Percentiles rank a stretch among this genome's conserved stretches.
These are phyloP conservation scores for Lepeophtheirus nordmannii DNA, from an alignment of 2,888 invertebrate species.

Conservation along the genomic window DNA sequence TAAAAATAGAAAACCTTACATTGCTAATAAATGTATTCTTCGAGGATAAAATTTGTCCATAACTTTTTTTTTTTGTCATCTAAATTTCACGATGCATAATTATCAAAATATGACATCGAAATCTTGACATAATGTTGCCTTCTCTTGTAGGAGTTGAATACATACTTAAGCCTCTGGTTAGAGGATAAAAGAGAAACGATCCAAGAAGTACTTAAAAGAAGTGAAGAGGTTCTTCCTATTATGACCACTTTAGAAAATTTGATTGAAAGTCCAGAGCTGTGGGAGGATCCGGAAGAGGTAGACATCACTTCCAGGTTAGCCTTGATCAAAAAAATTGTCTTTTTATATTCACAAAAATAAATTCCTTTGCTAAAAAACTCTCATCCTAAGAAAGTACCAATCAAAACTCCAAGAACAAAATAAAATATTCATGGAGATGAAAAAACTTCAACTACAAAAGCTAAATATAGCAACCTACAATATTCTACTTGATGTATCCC, in stretches of 20 bases:
- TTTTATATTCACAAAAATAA: too few species aligned
- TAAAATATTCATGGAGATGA: slow-evolving; percentile 23
- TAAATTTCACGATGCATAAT: too few species aligned
- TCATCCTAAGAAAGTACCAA: neutral
- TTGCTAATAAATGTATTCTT: too few species aligned
- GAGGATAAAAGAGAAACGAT: slow-evolving; percentile 16
- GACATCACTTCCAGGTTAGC: neutral
- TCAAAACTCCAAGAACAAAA: slow-evolving; percentile 9
- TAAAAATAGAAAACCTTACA: too few species aligned
- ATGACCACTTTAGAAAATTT: slow-evolving; percentile 19
- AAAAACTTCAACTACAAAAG: slow-evolving; percentile 25
- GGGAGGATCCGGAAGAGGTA: slow-evolving; percentile 11
- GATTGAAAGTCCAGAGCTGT: slow-evolving; percentile 19
- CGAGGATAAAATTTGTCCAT: too few species aligned
- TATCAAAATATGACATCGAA: too few species aligned
- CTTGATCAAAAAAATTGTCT: too few species aligned
- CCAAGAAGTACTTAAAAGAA: slow-evolving; percentile 9
- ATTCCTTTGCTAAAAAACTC: too few species aligned
- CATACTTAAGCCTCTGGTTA: slow-evolving; percentile 15
- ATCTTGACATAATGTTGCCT: too few species aligned
- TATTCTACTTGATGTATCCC: slow-evolving; percentile 28
- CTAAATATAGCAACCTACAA: slow-evolving; percentile 30
- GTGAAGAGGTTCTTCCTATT: slow-evolving; percentile 18
- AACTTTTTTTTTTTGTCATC: too few species aligned
- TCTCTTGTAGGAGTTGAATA: neutral